Percentiles rank a stretch among this genome's conserved stretches.
These are phyloP conservation scores for Cinclus mexicanus DNA, from an alignment of 2,113 vertebrate species.

Conservation along the genomic window DNA sequence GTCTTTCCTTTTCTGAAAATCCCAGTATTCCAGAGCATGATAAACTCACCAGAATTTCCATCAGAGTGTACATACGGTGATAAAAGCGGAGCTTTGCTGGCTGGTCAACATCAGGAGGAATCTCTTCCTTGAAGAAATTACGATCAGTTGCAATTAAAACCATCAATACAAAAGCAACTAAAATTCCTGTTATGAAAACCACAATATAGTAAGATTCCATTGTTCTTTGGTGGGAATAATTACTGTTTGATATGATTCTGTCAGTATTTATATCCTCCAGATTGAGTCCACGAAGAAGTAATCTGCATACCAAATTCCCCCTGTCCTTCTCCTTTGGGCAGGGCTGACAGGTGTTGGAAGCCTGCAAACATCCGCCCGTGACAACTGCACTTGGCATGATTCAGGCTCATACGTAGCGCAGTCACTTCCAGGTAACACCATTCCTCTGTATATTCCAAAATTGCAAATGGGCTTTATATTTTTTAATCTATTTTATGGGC, in stretches of 20 bases:
- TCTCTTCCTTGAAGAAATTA: not conserved
- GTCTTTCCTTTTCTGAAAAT: not conserved
- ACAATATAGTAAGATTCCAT: constrained; percentile 5
- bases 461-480: not conserved
- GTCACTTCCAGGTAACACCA: not conserved
- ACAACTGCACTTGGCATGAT: not conserved
- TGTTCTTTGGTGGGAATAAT: not conserved
- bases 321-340: not conserved
- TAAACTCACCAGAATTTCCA: constrained; percentile 38
- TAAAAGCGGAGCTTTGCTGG: constrained; percentile 3
- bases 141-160: not conserved
- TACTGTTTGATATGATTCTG: not conserved
- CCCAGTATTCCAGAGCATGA: not conserved
- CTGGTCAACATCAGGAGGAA: constrained; percentile 17
- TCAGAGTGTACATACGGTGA: not conserved
- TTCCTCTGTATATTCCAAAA: not conserved
- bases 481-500: not conserved
- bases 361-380: not conserved
- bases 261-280: constrained; percentile 6
- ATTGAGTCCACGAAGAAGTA: not conserved
- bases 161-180: not conserved
- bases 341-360: not conserved
- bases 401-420: rapidly evolving
- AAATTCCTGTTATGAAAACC: not conserved
- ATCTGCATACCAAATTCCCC: not conserved